Evolutionary conservation across 2,797 vertebrate genomes (phyloP).

Genomic region (Euthynnus affinis): DNA sequence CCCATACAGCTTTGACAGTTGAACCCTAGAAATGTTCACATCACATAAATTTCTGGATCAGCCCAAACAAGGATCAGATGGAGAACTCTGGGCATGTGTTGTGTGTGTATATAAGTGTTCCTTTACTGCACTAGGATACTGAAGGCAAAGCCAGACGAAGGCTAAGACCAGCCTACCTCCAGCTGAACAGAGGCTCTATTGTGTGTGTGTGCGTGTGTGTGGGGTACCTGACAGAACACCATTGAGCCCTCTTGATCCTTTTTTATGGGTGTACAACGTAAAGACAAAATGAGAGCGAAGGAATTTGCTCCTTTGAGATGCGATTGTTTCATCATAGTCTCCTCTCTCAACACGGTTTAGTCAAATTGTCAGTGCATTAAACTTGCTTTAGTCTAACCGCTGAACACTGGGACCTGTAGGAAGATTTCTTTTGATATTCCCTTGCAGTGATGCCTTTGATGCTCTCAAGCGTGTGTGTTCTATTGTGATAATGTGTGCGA

Average conservation of each 20-base stretch:
- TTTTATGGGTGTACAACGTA: slow-evolving; percentile 44
- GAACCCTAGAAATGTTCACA: background rate
- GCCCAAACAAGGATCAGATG: slow-evolving; percentile 20
- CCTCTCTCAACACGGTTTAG: slow-evolving; percentile 50
- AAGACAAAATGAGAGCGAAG: slow-evolving; percentile 50
- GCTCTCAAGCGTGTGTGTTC: slow-evolving; percentile 18
- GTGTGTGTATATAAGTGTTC: slow-evolving; percentile 30
- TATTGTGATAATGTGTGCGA: slow-evolving; percentile 47
- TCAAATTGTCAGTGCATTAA: slow-evolving; percentile 61
- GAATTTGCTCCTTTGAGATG: slow-evolving; percentile 45
- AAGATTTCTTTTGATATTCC: slow-evolving; percentile 63
- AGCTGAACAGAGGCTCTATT: slow-evolving; percentile 60
- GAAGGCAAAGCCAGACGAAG: slow-evolving; percentile 24
- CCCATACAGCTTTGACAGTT: background rate
- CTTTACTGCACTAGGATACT: slow-evolving; percentile 35
- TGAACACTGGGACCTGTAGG: slow-evolving; percentile 38
- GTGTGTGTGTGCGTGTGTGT: slow-evolving; percentile 16
- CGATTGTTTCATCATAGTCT: slow-evolving; percentile 57
- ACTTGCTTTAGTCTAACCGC: slow-evolving; percentile 52
- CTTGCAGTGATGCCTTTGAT: slow-evolving; percentile 64
- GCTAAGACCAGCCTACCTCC: slow-evolving; percentile 31
- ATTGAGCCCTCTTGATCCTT: slow-evolving; percentile 58
- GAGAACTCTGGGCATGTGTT: slow-evolving; percentile 29
- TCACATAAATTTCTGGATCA: slow-evolving; percentile 10
- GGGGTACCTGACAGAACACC: slow-evolving; percentile 61